Base-by-base conservation (phyloP, 2,888 invertebrate species). In the Oligia fasciuncula region DNA sequence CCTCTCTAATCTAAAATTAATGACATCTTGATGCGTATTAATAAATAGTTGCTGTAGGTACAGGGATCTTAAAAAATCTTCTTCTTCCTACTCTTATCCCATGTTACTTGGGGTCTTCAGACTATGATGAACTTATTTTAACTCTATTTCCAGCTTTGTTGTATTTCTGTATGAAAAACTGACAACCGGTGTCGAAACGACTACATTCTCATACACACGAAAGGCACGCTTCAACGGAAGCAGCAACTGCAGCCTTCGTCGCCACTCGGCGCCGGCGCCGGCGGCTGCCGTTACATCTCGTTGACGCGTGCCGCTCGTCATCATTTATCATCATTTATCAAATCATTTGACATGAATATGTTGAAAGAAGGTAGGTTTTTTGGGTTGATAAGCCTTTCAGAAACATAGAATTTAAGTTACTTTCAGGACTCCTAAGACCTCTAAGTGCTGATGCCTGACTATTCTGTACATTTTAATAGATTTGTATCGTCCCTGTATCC, bases 21-120 rank as follows among this genome's bases (percentile, higher is more conserved):
- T 80, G 19, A n/a, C 67, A 69, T 82, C 75, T 68, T 66, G 67
- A 73, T 85, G 82, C 71, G 76, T 79, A 66, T 76, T 79, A 79
- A 68, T 82, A 71, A 85, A 72, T 76, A 51, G 46, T 73, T 65
- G 74, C 65, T 17, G 35, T 29, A 29, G 29, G 29, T 40, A 46
- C 51, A 54, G 60, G 51, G 40, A 60, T 73, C 19, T 40, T 29
- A 23, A 14, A 40, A 46, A 68, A 13, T 29, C 8, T 23, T 29
- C 9, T 14, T 23, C 14, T 71, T 51, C 4, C 23, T 35, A 14
- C 23, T 23, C 9, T n/a, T 19, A 17, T 6, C 6, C 1, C 6
- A 6, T n/a, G 11, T 6, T 5, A 54, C 3, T 4, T 51, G 8
- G 8, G 4, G 8, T 49, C 4, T 19, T 40, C 17, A 4, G 2